Conservation (phyloP, 2,797 vertebrate species). For the Thripadectes ignobilis region DNA sequence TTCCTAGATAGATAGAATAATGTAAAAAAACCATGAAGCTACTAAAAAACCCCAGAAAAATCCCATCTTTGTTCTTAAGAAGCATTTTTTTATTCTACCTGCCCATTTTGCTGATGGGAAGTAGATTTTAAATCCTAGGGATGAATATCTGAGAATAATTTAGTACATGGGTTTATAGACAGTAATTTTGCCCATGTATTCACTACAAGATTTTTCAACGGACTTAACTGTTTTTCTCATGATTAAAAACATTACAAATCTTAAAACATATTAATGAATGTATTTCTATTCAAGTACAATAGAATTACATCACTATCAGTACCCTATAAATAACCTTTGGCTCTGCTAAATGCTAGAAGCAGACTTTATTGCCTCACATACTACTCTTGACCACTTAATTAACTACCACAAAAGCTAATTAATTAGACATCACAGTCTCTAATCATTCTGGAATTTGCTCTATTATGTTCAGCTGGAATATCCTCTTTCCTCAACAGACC, state of each 20-base stretch:
- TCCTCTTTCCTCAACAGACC: conserved; percentile 29
- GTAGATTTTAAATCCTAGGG: neutral
- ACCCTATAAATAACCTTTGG: conserved; percentile 4
- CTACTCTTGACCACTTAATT: conserved; percentile 54
- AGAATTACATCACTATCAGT: neutral
- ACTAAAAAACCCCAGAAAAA: neutral
- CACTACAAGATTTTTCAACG: neutral
- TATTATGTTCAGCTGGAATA: conserved; percentile 57
- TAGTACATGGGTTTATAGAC: neutral
- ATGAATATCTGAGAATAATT: neutral
- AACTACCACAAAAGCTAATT: conserved; percentile 59
- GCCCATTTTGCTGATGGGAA: neutral
- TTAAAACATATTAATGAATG: neutral
- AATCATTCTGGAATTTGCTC: conserved; percentile 58
- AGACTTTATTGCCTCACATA: conserved; percentile 45
- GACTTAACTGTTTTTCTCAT: neutral
- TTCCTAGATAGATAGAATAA: neutral
- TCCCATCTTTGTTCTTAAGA: neutral
- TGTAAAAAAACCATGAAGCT: neutral
- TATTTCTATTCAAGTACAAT: neutral
- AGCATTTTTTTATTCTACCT: neutral
- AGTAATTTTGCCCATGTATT: neutral
- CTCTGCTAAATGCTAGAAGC: neutral
- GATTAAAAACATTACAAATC: neutral
- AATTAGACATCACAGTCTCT: conserved; percentile 46